Evolutionary conservation across 64 coral and sea anemone species (phyloP).

Genomic region (Montipora cactus): DNA sequence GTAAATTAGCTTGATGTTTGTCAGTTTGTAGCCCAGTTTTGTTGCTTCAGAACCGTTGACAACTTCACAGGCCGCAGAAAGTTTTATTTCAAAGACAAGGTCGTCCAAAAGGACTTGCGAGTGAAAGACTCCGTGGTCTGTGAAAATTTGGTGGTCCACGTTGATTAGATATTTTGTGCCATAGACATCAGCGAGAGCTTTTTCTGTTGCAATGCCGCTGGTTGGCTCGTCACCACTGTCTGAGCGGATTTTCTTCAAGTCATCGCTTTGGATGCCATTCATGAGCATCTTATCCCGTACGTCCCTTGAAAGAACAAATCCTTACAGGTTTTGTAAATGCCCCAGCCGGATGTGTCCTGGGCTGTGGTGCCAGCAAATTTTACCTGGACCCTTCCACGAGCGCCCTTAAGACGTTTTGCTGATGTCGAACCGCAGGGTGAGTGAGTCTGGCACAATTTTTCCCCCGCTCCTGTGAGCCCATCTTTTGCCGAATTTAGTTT

Average conservation of each 20-base stretch:
- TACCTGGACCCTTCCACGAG: slow-evolving; percentile 11
- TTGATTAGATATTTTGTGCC: slow-evolving; percentile 34
- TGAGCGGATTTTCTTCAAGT: slow-evolving; percentile 22
- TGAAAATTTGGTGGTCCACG: slow-evolving; percentile 43
- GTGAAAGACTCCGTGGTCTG: slow-evolving; percentile 41
- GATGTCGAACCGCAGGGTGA: slow-evolving; percentile 40
- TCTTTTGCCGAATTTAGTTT: no score
- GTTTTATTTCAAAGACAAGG: slow-evolving; percentile 37
- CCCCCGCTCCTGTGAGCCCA: no score
- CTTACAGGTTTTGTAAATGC: background rate
- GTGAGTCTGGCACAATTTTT: background rate
- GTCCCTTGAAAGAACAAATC: slow-evolving; percentile 4
- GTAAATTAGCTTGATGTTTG: background rate
- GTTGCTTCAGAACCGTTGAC: slow-evolving; percentile 7
- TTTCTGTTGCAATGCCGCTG: background rate
- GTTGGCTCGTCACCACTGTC: background rate
- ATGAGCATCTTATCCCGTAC: background rate
- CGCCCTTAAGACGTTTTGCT: background rate
- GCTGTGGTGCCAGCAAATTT: slow-evolving; percentile 5
- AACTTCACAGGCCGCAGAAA: background rate
- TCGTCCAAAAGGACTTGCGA: background rate
- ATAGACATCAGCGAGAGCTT: background rate
- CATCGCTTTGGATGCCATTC: slow-evolving; percentile 15
- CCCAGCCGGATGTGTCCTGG: slow-evolving; percentile 14
- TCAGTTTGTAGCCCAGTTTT: slow-evolving; percentile 43